Percentiles rank a stretch among this genome's conserved stretches.
phyloP scores from a whole-genome alignment of 2,113 vertebrate species.

The Menura novaehollandiae region DNA sequence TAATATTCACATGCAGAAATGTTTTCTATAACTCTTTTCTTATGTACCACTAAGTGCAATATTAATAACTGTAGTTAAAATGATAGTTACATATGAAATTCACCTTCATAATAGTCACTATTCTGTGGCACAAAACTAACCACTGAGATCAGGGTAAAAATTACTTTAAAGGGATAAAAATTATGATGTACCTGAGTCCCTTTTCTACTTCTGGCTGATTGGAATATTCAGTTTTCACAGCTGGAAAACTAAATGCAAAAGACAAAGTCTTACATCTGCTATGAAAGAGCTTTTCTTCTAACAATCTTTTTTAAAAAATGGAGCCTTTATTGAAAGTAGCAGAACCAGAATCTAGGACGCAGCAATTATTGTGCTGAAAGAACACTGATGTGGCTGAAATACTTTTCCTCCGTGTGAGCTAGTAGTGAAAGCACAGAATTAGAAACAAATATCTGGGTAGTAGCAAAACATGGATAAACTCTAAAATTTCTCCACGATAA shows the following conservation, averaged over 20 bases:
- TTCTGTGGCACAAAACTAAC: not conserved
- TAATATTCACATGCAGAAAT: not conserved
- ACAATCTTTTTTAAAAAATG: not conserved
- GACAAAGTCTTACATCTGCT: not conserved
- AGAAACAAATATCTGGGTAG: not conserved
- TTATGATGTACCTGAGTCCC: accelerated
- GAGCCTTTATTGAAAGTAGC: not conserved
- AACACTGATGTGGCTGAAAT: not conserved
- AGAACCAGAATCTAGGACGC: not conserved
- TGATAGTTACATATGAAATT: not conserved
- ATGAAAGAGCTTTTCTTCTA: not conserved
- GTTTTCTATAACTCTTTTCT: not conserved
- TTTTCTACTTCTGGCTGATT: not conserved
- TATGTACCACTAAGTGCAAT: not conserved
- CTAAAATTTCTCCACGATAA: not conserved
- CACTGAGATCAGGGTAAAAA: not conserved
- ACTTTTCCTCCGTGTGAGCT: not conserved
- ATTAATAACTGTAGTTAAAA: not conserved
- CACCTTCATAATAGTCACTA: not conserved
- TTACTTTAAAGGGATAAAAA: not conserved
- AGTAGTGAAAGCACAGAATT: not conserved
- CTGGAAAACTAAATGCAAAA: not conserved
- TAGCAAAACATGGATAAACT: not conserved
- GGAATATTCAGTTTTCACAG: not conserved
- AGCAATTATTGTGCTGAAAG: not conserved